Base-by-base conservation (phyloP, 2,113 vertebrate species). In the Callospermophilus lateralis region DNA sequence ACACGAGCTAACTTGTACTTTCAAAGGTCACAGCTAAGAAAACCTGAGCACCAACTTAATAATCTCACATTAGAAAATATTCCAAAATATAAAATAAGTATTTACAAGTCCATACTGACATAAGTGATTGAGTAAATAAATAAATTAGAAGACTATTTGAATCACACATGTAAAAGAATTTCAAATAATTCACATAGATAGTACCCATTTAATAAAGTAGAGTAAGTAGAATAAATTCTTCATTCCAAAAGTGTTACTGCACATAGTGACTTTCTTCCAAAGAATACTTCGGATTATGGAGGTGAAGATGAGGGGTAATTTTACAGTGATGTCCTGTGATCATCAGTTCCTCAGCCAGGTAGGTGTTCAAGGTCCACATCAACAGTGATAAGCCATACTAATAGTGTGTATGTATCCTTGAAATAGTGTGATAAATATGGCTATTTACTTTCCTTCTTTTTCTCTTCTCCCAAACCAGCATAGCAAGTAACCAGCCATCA, bases 261-360 rank as follows among this genome's bases (percentile, higher is more conserved):
- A 3, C 32, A 32, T 45, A 63, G 6, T 51, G 16, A 65, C 24
- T 37, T 90, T 6, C 74, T 86, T 39, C 55, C 73, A 73, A 76
- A 55, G 68, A 51, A 61, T 34, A n/a, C 4, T n/a, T n/a, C n/a
- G n/a, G n/a, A 58, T 20, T 3, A 3, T 3, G 12, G 5, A 20
- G 0, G 22, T 0, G 2, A 16, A 37, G 51, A 55, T 55, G 34
- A 32, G 32, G 32, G 37, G 6, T 55, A 72, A 65, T 0, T 9
- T 39, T 22, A 32, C 3, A 37, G 34, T 88, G 70, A 45, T 70
- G 70, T 87, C 67, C 74, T 39, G 34, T 74, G 30, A 67, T 3
- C 51, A 72, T 30, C 15, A 17, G 17, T 55, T 55, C 53, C 53
- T 55, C 53, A 55, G 53, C 15, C 53, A 55, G 53, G 53, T 55